Evolutionary conservation across 2,888 invertebrate species (phyloP).

Genomic region (Drosophila austrosaltans): DNA sequence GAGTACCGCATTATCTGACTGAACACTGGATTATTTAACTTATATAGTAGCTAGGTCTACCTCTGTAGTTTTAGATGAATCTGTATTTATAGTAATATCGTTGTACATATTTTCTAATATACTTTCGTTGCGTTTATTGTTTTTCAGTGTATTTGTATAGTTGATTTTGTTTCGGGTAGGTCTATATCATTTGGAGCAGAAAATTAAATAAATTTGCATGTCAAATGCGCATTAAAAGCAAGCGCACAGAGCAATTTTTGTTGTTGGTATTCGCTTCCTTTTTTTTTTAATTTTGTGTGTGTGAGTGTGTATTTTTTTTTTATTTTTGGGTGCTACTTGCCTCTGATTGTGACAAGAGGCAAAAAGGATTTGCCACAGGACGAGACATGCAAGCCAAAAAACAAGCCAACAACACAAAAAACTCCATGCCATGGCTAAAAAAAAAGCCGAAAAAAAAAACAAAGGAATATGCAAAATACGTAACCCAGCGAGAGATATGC

Average conservation of each 20-base stretch:
- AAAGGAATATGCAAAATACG: constrained; percentile 51
- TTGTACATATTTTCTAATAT: background rate
- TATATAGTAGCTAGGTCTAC: too few species aligned
- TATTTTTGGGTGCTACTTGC: constrained; percentile 22
- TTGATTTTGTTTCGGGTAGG: constrained; percentile 4
- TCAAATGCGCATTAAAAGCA: constrained; percentile 73
- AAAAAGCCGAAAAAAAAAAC: constrained; percentile 16
- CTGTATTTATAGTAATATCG: too few species aligned
- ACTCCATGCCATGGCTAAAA: constrained; percentile 11
- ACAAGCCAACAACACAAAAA: constrained; percentile 15
- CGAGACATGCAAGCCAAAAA: constrained; percentile 44
- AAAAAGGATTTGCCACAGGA: constrained; percentile 67
- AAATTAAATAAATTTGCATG: constrained; percentile 78
- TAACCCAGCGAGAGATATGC: constrained; percentile 29
- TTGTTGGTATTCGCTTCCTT: background rate
- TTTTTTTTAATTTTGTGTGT: constrained; percentile 8
- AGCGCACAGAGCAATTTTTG: constrained; percentile 31
- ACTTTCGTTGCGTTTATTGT: background rate
- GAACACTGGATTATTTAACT: too few species aligned
- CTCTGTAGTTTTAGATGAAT: too few species aligned
- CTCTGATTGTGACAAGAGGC: constrained; percentile 63
- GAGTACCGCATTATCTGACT: too few species aligned
- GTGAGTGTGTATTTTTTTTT: background rate
- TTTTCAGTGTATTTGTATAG: background rate
- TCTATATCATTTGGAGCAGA: constrained; percentile 65